Conservation (phyloP, 2,888 invertebrate species). For the Amiota minor region DNA sequence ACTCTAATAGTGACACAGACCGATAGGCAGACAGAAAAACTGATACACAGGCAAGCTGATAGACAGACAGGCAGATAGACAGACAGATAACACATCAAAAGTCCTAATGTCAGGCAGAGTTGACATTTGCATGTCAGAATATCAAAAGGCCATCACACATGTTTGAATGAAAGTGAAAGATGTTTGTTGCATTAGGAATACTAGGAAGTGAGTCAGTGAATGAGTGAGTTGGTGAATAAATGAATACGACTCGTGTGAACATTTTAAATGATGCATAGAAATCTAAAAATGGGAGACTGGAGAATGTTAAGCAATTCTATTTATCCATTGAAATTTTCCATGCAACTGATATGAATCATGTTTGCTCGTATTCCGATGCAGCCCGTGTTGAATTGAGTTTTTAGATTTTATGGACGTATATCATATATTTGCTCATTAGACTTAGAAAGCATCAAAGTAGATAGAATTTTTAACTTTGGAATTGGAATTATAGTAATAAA, state of each 20-base stretch:
- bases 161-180: not conserved
- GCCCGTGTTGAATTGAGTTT: too few species aligned
- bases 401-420: too few species aligned
- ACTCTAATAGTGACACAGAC: too few species aligned
- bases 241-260: not conserved
- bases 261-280: not conserved
- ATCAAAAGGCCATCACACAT: slow-evolving; percentile 26
- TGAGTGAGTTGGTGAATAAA: not conserved
- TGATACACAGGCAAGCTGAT: not conserved
- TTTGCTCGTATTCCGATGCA: not conserved
- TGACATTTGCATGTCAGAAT: slow-evolving; percentile 25
- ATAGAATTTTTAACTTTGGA: too few species aligned
- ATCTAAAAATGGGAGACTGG: not conserved
- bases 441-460: too few species aligned
- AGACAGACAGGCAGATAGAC: not conserved
- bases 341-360: slow-evolving; percentile 22
- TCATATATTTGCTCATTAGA: too few species aligned
- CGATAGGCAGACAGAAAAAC: not conserved
- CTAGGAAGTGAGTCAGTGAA: too few species aligned
- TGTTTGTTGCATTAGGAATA: too few species aligned
- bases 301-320: too few species aligned
- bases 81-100: not conserved
- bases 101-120: slow-evolving; percentile 23
- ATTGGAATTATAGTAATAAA: too few species aligned
- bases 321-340: not conserved